Percentiles rank a stretch among this genome's conserved stretches.
Evolutionary conservation across 2,888 invertebrate genomes (phyloP).

Genomic region (Yponomeuta cagnagella): DNA sequence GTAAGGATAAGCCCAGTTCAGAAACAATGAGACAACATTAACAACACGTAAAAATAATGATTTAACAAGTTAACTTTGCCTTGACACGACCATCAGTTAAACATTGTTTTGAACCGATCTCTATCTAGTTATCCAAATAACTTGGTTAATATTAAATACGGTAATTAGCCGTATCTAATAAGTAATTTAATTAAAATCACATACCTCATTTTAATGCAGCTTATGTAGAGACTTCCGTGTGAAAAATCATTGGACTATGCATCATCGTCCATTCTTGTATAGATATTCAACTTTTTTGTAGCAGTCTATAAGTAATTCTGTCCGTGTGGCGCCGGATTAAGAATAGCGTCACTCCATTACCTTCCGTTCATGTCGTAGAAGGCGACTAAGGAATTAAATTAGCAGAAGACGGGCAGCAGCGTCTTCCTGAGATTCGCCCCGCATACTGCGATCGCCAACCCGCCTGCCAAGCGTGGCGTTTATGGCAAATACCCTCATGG

Average conservation of each 20-base stretch:
- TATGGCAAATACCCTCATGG: too few relatives aligned
- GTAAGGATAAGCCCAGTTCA: too few relatives aligned
- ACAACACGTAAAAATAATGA: background rate
- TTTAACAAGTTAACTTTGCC: background rate
- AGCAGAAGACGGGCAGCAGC: too few relatives aligned
- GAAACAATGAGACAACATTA: background rate
- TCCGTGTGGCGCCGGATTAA: too few relatives aligned
- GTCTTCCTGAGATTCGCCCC: too few relatives aligned
- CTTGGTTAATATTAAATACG: constrained; percentile 1
- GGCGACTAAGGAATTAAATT: too few relatives aligned
- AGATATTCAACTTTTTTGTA: too few relatives aligned
- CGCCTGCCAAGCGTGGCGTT: too few relatives aligned
- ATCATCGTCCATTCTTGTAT: background rate
- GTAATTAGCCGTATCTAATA: background rate
- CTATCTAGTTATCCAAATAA: background rate
- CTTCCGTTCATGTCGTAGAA: too few relatives aligned
- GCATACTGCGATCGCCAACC: too few relatives aligned
- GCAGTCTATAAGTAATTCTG: too few relatives aligned
- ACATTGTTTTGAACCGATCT: constrained; percentile 1
- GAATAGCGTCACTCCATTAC: too few relatives aligned
- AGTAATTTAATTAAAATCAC: constrained; percentile 1
- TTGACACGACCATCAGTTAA: background rate
- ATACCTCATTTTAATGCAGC: background rate
- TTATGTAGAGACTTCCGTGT: background rate
- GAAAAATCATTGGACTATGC: constrained; percentile 3